A percentile compares a stretch with the other conserved stretches of the same genome.
phyloP scores from a whole-genome alignment of 92 coral and sea anemone genomes.

The Zoanthus sociatus region DNA sequence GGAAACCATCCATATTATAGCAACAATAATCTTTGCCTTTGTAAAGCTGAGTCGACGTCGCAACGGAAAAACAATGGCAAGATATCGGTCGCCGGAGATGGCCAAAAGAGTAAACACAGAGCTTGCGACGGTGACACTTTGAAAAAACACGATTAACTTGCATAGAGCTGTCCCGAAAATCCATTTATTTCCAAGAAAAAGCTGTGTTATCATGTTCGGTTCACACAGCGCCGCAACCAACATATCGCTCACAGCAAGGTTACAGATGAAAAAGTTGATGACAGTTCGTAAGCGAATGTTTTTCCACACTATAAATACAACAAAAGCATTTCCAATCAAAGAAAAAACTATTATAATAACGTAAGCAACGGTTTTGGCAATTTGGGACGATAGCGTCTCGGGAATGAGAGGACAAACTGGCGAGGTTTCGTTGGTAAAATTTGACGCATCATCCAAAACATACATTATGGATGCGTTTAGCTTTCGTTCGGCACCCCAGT shows the following conservation, averaged over 20 bases:
- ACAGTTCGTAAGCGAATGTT: conserved; percentile 79
- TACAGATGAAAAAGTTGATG: conserved; percentile 83
- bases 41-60: conserved; percentile 65
- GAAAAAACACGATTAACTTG: conserved; percentile 79
- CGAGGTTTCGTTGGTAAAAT: not conserved
- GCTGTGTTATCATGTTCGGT: conserved; percentile 87
- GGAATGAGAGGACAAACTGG: conserved; percentile 56
- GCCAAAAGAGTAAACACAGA: conserved; percentile 85
- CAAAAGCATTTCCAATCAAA: conserved; percentile 79
- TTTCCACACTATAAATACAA: conserved; percentile 75
- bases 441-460: conserved; percentile 22
- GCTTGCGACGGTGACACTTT: conserved; percentile 82
- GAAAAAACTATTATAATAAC: conserved; percentile 65
- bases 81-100: conserved; percentile 82
- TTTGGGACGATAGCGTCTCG: conserved; percentile 64
- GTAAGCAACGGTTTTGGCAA: conserved; percentile 72
- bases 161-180: conserved; percentile 77
- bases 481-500: not conserved
- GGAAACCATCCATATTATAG: conserved; percentile 63
- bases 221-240: conserved; percentile 75
- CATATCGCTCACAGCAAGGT: conserved; percentile 85
- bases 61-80: conserved; percentile 82
- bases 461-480: conserved; percentile 18
- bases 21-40: conserved; percentile 66
- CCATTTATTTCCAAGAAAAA: conserved; percentile 74